phyloP scores from a whole-genome alignment of 2,113 vertebrate genomes.

The Dipodomys stephensi region DNA sequence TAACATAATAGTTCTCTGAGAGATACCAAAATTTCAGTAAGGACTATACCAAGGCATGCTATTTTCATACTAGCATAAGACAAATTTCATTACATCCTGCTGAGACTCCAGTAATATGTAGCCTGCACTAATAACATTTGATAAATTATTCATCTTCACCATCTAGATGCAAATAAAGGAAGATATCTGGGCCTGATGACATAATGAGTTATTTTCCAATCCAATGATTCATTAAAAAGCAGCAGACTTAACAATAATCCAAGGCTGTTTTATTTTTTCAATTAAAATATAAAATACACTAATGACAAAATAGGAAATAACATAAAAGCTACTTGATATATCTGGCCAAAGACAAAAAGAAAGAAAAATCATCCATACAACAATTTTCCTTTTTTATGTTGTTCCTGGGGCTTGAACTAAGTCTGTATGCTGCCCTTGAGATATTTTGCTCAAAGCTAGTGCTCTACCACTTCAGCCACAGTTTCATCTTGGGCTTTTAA shows the following conservation, averaged over 20 bases:
- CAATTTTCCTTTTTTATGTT: not conserved
- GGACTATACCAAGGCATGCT: constrained; percentile 68
- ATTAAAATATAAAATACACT: constrained; percentile 54
- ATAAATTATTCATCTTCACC: constrained; percentile 85
- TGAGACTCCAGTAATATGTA: constrained; percentile 74
- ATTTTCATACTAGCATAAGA: constrained; percentile 75
- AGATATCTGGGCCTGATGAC: constrained; percentile 71
- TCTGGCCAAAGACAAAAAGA: constrained; percentile 20
- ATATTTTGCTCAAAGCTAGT: too few relatives aligned
- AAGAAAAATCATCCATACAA: constrained; percentile 47
- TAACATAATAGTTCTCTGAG: constrained; percentile 63
- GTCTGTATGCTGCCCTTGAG: too few relatives aligned
- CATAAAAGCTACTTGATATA: constrained; percentile 45
- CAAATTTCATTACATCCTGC: constrained; percentile 82
- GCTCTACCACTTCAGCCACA: too few relatives aligned
- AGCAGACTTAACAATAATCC: constrained; percentile 53
- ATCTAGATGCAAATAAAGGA: constrained; percentile 85
- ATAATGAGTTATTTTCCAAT: constrained; percentile 85
- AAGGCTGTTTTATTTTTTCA: not conserved
- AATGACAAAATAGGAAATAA: constrained; percentile 66
- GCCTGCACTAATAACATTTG: constrained; percentile 81
- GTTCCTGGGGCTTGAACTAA: too few relatives aligned
- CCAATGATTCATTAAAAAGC: constrained; percentile 80
- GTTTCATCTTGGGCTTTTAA: too few relatives aligned
- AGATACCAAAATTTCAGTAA: constrained; percentile 66